Evolutionary conservation across 92 coral and sea anemone species (phyloP).

Genomic region (Siderastrea radians): DNA sequence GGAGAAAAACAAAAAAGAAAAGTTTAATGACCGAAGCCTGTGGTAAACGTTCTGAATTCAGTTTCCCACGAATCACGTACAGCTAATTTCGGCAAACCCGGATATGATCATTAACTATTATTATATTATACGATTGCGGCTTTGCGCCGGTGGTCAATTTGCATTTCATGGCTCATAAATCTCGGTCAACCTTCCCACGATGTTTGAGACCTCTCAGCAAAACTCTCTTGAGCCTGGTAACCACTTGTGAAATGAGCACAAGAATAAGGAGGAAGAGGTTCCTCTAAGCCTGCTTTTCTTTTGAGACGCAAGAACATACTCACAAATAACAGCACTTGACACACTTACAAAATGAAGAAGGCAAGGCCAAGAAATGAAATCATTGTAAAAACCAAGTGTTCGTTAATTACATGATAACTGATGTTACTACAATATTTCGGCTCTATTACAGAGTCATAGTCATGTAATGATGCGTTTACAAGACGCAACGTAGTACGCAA

Average conservation of each 20-base stretch:
- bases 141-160: neutral
- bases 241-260: neutral
- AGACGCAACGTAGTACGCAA: too few relatives aligned
- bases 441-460: too few relatives aligned
- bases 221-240: neutral
- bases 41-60: constrained; percentile 14
- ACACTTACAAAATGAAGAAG: too few relatives aligned
- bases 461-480: too few relatives aligned
- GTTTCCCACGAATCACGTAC: constrained; percentile 32
- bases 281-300: too few relatives aligned
- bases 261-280: neutral
- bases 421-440: too few relatives aligned
- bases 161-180: neutral
- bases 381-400: too few relatives aligned
- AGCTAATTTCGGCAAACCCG: neutral
- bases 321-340: too few relatives aligned
- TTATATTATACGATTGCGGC: neutral
- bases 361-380: too few relatives aligned
- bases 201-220: neutral
- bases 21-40: neutral
- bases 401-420: too few relatives aligned
- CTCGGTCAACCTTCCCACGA: neutral
- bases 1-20: neutral
- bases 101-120: neutral
- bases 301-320: too few relatives aligned